Evolutionary conservation across 2,888 invertebrate species (phyloP).

Genomic region (Esperia sulphurella): DNA sequence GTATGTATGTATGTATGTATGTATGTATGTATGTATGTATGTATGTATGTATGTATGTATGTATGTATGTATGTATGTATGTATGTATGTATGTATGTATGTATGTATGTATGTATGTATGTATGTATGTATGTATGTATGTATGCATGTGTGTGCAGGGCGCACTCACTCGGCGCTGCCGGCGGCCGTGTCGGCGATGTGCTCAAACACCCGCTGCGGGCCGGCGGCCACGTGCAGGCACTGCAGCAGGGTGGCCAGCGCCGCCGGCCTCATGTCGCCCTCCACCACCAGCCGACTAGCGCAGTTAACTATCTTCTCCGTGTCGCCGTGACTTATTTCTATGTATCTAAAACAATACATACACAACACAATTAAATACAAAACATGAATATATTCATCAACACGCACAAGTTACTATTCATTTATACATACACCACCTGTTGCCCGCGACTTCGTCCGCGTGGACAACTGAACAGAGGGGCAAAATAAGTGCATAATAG

Average conservation of each 20-base stretch:
- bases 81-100: too few relatives aligned
- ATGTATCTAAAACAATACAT: conserved; percentile 29
- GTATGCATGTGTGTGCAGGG: not conserved
- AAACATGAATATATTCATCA: too few relatives aligned
- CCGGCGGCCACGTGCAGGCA: conserved; percentile 35
- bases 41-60: too few relatives aligned
- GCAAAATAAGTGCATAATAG: too few relatives aligned
- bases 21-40: too few relatives aligned
- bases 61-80: not conserved
- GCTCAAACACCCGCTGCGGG: conserved; percentile 19
- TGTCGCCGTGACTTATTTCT: conserved; percentile 54
- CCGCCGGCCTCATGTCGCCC: conserved; percentile 16
- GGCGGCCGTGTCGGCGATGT: conserved; percentile 15
- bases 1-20: not conserved
- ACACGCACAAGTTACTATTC: too few relatives aligned
- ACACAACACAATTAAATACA: too few relatives aligned
- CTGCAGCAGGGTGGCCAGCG: conserved; percentile 40
- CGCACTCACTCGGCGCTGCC: not conserved
- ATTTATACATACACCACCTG: too few relatives aligned
- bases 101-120: too few relatives aligned
- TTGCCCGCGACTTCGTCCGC: too few relatives aligned
- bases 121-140: too few relatives aligned
- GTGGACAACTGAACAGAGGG: too few relatives aligned
- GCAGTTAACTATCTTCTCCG: conserved; percentile 17
- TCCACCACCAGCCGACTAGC: conserved; percentile 23